These are phyloP conservation scores for Gryllus longicercus DNA, from an alignment of 2,888 invertebrate species.

Conservation along the genomic window DNA sequence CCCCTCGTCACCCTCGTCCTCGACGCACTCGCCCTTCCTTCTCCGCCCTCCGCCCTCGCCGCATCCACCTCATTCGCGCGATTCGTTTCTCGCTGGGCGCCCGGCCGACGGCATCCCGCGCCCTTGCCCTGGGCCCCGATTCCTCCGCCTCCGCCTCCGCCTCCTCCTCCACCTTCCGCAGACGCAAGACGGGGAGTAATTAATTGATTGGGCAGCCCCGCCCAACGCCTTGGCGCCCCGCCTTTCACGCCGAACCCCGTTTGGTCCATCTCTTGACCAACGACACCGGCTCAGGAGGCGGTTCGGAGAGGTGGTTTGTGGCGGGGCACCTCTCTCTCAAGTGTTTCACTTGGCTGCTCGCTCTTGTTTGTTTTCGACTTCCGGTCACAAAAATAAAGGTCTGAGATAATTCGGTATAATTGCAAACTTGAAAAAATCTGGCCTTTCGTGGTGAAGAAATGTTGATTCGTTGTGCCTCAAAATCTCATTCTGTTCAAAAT, in stretches of 20 bases:
- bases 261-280: too few relatives aligned
- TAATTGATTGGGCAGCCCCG: neutral
- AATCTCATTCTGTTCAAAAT: too few relatives aligned
- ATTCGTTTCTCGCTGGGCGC: neutral
- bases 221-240: neutral
- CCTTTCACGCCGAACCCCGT: neutral
- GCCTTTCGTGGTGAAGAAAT: too few relatives aligned
- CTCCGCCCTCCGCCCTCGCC: neutral
- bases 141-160: neutral
- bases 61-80: conserved; percentile 6
- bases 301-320: too few relatives aligned
- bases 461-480: too few relatives aligned
- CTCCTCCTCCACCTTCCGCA: neutral
- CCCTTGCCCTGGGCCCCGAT: neutral
- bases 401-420: too few relatives aligned
- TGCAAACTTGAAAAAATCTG: too few relatives aligned
- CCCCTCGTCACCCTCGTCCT: neutral
- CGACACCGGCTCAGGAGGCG: too few relatives aligned
- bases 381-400: too few relatives aligned
- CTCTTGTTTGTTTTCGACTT: too few relatives aligned
- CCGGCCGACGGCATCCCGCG: neutral
- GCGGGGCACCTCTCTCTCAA: too few relatives aligned
- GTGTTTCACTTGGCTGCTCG: too few relatives aligned
- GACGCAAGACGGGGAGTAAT: conserved; percentile 17
- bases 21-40: neutral